phyloP scores from a whole-genome alignment of 2,888 invertebrate genomes.

The Apamea crenata region DNA sequence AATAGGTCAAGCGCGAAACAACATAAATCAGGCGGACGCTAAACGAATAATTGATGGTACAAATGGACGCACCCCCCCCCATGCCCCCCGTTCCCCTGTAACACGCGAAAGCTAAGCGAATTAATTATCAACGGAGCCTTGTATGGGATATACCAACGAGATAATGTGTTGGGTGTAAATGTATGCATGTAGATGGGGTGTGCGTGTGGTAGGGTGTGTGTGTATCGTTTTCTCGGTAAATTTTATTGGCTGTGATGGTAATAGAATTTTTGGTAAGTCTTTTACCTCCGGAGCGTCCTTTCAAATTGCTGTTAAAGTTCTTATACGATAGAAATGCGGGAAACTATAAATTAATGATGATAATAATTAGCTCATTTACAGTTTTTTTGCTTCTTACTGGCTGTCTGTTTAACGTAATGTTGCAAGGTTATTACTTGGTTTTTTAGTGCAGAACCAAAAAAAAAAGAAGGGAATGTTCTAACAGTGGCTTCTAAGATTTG shows the following conservation, averaged over 20 bases:
- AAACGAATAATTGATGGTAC: slow-evolving; percentile 86
- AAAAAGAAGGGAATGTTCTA: neutral
- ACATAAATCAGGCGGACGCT: slow-evolving; percentile 78
- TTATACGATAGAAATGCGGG: neutral
- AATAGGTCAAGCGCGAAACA: slow-evolving; percentile 76
- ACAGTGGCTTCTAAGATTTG: neutral
- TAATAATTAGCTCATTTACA: neutral
- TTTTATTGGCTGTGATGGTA: slow-evolving; percentile 14
- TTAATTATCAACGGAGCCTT: slow-evolving; percentile 73
- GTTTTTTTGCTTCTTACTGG: neutral
- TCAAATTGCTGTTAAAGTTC: neutral
- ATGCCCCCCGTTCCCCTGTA: slow-evolving; percentile 30
- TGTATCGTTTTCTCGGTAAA: slow-evolving; percentile 1
- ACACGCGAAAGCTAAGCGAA: slow-evolving; percentile 73
- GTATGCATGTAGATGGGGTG: slow-evolving; percentile 2
- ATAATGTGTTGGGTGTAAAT: slow-evolving; percentile 45
- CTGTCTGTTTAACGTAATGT: neutral
- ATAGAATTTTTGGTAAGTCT: neutral
- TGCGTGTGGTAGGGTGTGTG: neutral
- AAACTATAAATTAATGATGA: neutral
- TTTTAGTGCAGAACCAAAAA: neutral
- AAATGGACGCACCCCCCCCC: slow-evolving; percentile 74
- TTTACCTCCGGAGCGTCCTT: neutral
- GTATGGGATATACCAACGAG: slow-evolving; percentile 49
- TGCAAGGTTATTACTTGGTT: neutral